Conservation (phyloP, 2,888 invertebrate genomes). For the Hirudinaria manillensis region DNA sequence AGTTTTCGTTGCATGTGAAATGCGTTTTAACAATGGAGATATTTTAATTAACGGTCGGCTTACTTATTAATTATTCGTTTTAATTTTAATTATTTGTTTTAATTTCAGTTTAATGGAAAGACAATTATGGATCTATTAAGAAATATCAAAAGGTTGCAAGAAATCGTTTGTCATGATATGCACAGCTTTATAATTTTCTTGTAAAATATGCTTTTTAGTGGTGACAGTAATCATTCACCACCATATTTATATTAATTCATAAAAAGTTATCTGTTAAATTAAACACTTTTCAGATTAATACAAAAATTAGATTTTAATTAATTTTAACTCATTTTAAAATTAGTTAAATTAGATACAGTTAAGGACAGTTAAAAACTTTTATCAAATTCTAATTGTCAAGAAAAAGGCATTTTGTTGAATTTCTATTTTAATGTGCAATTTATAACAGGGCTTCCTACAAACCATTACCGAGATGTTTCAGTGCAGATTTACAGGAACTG, state of each 20-base stretch:
- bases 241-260: neutral
- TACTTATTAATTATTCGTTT: neutral
- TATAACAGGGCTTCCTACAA: conserved; percentile 53
- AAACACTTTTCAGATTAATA: no score
- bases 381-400: no score
- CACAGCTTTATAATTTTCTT: neutral
- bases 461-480: conserved; percentile 53
- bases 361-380: no score
- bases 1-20: neutral
- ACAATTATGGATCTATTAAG: conserved; percentile 56
- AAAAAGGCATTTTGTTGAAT: neutral
- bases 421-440: neutral
- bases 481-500: conserved; percentile 53
- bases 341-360: no score
- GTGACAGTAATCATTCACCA: no score
- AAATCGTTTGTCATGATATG: neutral
- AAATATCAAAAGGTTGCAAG: conserved; percentile 57
- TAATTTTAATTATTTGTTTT: neutral
- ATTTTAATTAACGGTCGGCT: no score
- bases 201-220: no score
- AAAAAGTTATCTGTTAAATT: neutral
- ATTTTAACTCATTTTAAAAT: no score
- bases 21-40: no score
- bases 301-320: no score
- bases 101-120: conserved; percentile 55